A percentile compares a stretch with the other conserved stretches of the same genome.
These are phyloP conservation scores for Ciconia maguari DNA, from an alignment of 2,113 vertebrate species.

Conservation along the genomic window DNA sequence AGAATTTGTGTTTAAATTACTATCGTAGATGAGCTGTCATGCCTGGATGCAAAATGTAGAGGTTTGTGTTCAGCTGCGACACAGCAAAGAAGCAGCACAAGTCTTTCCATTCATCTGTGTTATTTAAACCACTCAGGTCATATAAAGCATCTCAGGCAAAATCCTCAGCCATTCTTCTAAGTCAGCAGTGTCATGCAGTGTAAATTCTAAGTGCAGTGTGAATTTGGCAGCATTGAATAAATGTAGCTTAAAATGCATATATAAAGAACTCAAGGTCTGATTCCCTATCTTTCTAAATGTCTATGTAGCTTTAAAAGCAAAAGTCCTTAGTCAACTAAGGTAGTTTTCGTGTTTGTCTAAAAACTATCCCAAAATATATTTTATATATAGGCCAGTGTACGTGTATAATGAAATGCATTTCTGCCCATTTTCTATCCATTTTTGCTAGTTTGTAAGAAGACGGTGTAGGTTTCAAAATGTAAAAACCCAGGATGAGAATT, in stretches of 20 bases:
- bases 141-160: neutral
- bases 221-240: neutral
- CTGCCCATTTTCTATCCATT: neutral
- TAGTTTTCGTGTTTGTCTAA: neutral
- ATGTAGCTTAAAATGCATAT: neutral
- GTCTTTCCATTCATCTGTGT: neutral
- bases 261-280: neutral
- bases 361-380: neutral
- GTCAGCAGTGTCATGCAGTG: neutral
- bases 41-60: neutral
- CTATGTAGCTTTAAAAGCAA: neutral
- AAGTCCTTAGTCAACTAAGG: neutral
- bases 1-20: neutral
- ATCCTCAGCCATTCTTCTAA: neutral
- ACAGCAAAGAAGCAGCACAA: neutral
- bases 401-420: fast-evolving
- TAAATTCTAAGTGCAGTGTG: neutral
- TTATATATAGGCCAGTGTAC: neutral
- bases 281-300: neutral
- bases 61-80: neutral
- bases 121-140: neutral
- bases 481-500: neutral
- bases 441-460: neutral
- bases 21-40: neutral
- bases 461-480: neutral